These are phyloP conservation scores for Trilocha varians DNA, from an alignment of 2,888 invertebrate genomes.

Conservation along the genomic window DNA sequence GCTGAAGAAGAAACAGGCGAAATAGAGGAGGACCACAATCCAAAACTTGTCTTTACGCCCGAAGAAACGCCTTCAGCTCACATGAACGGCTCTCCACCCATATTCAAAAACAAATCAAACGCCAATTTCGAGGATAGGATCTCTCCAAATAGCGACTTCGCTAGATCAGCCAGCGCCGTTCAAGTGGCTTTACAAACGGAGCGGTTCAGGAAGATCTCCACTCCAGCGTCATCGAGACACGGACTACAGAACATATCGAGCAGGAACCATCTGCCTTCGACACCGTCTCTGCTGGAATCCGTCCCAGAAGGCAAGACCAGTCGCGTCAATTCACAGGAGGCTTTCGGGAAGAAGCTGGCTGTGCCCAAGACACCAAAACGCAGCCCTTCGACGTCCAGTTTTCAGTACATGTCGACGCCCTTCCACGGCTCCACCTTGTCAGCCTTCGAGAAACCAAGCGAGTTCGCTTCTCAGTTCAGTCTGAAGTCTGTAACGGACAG, in stretches of 20 bases:
- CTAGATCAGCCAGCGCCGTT: conserved; percentile 81
- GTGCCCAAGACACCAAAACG: conserved; percentile 73
- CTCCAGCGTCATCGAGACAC: conserved; percentile 44
- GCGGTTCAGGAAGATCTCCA: conserved; percentile 48
- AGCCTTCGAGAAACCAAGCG: conserved; percentile 82
- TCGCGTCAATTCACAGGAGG: conserved; percentile 48
- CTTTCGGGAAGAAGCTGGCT: conserved; percentile 48
- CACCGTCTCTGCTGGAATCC: conserved; percentile 76
- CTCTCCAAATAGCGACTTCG: conserved; percentile 51
- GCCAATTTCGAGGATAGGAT: conserved; percentile 30
- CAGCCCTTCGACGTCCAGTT: conserved; percentile 85
- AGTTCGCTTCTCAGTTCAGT: conserved; percentile 85
- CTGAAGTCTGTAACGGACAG: conserved; percentile 78
- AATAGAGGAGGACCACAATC: conserved; percentile 29
- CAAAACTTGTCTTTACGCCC: conserved; percentile 39
- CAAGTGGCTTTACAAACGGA: conserved; percentile 70
- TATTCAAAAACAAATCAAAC: conserved; percentile 41
- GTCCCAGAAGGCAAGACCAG: conserved; percentile 77
- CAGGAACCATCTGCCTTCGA: conserved; percentile 77
- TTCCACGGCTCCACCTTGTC: conserved; percentile 89
- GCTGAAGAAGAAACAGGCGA: conserved; percentile 49
- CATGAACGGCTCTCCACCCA: conserved; percentile 51
- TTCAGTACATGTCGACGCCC: conserved; percentile 88
- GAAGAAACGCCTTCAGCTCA: conserved; percentile 37
- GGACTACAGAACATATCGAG: conserved; percentile 75